Conservation (phyloP, 2,113 vertebrate genomes). For the Phalacrocorax brasilianus region DNA sequence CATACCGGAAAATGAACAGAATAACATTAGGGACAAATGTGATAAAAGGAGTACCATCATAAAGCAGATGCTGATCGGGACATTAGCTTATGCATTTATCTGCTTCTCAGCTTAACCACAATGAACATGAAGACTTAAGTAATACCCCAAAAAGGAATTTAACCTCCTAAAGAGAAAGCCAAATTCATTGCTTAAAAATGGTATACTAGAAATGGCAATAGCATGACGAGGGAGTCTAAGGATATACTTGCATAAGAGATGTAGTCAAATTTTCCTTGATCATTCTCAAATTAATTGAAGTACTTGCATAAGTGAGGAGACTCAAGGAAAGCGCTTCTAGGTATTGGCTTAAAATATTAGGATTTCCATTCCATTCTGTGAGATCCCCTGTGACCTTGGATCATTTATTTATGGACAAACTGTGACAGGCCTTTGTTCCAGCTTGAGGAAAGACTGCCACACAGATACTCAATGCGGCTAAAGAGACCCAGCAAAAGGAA, state of each 20-base stretch:
- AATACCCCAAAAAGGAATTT: not conserved
- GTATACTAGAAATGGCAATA: not conserved
- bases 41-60: not conserved
- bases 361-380: not conserved
- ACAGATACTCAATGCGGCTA: rapidly evolving
- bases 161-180: not conserved
- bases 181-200: not conserved
- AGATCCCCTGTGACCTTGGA: not conserved
- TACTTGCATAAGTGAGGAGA: not conserved
- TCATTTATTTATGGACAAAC: not conserved
- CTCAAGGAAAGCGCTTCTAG: not conserved
- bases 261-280: not conserved
- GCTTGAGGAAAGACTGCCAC: not conserved
- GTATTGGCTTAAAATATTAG: not conserved
- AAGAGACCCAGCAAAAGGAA: not conserved
- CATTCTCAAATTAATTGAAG: not conserved
- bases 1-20: not conserved
- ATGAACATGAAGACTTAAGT: not conserved
- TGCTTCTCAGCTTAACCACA: not conserved
- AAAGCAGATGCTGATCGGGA: not conserved
- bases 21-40: not conserved
- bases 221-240: not conserved
- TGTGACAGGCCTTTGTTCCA: not conserved
- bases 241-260: not conserved
- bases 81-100: not conserved